A percentile compares a stretch with the other conserved stretches of the same genome.
Conservation (phyloP, 2,797 vertebrate species). For the Gymnothorax javanicus region DNA sequence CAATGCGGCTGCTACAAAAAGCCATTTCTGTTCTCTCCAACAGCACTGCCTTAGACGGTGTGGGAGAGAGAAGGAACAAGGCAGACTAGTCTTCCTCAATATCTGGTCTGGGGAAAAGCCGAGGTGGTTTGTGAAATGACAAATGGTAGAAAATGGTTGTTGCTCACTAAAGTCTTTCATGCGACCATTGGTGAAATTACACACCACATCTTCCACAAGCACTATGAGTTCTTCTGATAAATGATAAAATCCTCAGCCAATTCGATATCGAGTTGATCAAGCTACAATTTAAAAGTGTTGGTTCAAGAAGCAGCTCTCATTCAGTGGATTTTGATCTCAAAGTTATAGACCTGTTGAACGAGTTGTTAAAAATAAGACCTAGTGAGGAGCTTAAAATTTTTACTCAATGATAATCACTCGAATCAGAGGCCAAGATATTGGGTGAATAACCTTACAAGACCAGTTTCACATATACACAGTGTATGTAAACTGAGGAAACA, state of each 20-base stretch:
- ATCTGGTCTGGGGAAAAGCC: background rate
- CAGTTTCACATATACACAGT: too few species aligned
- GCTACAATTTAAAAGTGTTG: background rate
- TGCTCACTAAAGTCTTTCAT: background rate
- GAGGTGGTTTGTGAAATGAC: background rate
- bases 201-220: background rate
- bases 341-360: background rate
- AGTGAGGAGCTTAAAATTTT: background rate
- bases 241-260: background rate
- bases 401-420: background rate
- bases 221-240: background rate
- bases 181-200: background rate
- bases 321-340: background rate
- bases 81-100: background rate
- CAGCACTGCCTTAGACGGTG: background rate
- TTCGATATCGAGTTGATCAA: background rate
- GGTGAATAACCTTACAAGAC: too few species aligned
- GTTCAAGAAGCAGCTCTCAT: background rate
- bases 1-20: constrained; percentile 59
- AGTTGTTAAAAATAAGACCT: background rate
- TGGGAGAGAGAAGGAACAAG: background rate
- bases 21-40: background rate
- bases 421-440: too few species aligned
- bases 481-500: too few species aligned
- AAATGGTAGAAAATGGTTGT: background rate